These are phyloP conservation scores for Falco rusticolus DNA, from an alignment of 2,797 vertebrate species.

Conservation along the genomic window DNA sequence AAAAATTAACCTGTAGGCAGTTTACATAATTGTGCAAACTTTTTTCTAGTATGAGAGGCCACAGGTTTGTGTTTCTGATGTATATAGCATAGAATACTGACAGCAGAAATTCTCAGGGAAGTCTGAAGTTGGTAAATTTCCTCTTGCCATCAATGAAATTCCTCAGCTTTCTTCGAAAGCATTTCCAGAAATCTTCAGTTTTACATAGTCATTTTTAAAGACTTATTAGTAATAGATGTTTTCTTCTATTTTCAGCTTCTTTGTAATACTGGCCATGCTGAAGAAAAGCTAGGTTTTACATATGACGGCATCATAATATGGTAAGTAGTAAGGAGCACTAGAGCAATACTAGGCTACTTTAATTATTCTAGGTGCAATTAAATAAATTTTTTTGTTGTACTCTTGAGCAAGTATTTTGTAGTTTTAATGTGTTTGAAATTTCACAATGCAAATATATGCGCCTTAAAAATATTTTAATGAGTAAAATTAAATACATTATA, in stretches of 20 bases:
- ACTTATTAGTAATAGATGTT: not conserved
- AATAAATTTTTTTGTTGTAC: not conserved
- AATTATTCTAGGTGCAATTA: not conserved
- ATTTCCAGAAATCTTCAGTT: not conserved
- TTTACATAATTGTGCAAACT: not conserved
- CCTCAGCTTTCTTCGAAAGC: not conserved
- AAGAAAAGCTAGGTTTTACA: slow-evolving; percentile 95
- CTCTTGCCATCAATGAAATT: not conserved
- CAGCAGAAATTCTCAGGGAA: not conserved
- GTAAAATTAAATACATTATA: not conserved
- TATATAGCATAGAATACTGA: not conserved
- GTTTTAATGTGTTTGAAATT: not conserved
- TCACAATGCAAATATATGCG: not conserved
- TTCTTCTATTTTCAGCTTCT: slow-evolving; percentile 86
- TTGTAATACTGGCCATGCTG: slow-evolving; percentile 91
- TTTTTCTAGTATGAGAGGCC: not conserved
- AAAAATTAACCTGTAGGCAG: not conserved
- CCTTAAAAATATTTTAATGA: not conserved
- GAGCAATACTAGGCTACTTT: not conserved
- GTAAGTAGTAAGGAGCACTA: slow-evolving; percentile 79
- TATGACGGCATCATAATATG: slow-evolving; percentile 98
- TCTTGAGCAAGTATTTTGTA: not conserved
- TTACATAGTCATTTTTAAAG: not conserved
- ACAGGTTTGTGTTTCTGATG: not conserved
- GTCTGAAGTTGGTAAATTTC: not conserved